A percentile compares a stretch with the other conserved stretches of the same genome.
phyloP scores from a whole-genome alignment of 1,140 invertebrate genomes.

The Paraescarpia echinospica region DNA sequence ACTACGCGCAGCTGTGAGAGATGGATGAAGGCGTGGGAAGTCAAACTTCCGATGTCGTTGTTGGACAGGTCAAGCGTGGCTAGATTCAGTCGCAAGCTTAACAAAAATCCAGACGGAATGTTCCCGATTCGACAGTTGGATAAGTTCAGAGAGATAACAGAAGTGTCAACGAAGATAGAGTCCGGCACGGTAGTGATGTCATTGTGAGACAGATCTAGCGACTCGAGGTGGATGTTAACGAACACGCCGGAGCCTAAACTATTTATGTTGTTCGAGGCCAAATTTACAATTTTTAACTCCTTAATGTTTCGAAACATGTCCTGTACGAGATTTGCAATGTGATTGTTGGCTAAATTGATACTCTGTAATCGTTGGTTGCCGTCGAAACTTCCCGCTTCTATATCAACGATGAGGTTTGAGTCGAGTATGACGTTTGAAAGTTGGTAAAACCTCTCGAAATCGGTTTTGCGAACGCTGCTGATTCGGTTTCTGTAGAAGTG shows the following conservation, averaged over 20 bases:
- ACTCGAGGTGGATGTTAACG: not conserved
- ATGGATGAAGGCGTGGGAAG: not conserved
- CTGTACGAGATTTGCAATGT: not conserved
- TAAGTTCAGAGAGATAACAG: not conserved
- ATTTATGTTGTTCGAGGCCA: not conserved
- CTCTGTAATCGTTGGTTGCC: not conserved
- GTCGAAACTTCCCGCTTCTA: not conserved
- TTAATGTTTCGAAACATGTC: not conserved
- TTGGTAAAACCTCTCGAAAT: not conserved
- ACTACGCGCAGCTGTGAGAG: not conserved
- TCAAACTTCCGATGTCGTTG: not conserved
- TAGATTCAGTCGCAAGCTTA: not conserved
- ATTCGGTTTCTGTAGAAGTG: not conserved
- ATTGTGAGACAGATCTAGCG: not conserved
- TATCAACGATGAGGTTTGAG: not conserved
- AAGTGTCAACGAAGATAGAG: not conserved
- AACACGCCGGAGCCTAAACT: not conserved
- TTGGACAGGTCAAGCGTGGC: not conserved
- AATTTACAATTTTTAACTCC: not conserved
- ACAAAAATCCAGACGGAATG: not conserved
- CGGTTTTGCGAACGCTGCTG: not conserved
- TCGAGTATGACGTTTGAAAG: not conserved
- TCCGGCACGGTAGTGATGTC: not conserved
- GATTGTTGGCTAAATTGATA: not conserved
- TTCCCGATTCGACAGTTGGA: not conserved